Percentiles rank a stretch among this genome's conserved stretches.
phyloP scores from a whole-genome alignment of 2,888 invertebrate genomes.

The Aphidoletes aphidimyza region DNA sequence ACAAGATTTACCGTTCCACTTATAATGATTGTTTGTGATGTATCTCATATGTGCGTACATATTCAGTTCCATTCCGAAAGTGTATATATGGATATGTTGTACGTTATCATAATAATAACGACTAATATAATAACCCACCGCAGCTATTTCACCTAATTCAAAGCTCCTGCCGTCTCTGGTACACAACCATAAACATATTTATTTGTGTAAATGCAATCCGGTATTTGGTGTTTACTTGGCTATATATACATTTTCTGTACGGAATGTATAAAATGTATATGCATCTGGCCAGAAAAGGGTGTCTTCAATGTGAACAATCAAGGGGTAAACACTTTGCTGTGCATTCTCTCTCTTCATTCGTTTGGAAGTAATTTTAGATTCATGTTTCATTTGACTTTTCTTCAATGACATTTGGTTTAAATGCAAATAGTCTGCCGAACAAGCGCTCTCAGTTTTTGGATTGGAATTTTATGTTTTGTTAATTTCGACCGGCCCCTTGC shows the following conservation, averaged over 20 bases:
- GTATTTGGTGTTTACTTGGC: background rate
- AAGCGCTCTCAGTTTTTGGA: no score
- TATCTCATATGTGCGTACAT: background rate
- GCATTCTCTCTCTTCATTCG: no score
- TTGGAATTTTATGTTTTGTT: no score
- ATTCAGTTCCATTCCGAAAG: background rate
- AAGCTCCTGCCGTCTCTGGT: background rate
- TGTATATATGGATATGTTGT: background rate
- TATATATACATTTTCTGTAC: no score
- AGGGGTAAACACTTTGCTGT: no score
- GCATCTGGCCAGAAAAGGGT: background rate
- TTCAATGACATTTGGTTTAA: no score
- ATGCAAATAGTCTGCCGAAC: no score
- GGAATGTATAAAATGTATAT: background rate
- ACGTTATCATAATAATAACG: background rate
- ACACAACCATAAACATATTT: conserved; percentile 3
- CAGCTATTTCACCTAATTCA: background rate
- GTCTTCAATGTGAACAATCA: background rate
- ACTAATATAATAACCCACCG: conserved; percentile 11
- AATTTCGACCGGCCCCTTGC: no score
- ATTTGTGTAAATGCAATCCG: conserved; percentile 47
- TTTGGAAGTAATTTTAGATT: no score
- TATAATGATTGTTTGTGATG: conserved; percentile 53
- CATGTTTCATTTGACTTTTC: no score
- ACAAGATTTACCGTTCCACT: conserved; percentile 55